Evolutionary conservation across 2,888 invertebrate species (phyloP).

Genomic region (Drosophila siamana): DNA sequence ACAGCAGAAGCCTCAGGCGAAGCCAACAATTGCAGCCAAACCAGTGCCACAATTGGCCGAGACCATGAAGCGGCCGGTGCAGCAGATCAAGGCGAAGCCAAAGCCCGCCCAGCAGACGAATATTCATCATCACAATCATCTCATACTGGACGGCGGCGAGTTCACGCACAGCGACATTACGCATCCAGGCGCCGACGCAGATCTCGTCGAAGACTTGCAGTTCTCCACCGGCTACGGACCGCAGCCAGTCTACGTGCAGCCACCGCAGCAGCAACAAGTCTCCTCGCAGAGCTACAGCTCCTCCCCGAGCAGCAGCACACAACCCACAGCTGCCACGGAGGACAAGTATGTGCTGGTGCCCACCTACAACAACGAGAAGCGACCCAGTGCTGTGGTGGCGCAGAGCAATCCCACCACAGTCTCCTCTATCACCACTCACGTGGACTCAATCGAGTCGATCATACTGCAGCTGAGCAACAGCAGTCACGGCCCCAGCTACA

Average conservation of each 20-base stretch:
- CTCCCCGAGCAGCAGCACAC: slow-evolving; percentile 32
- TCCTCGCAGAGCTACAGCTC: slow-evolving; percentile 86
- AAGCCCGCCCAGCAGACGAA: slow-evolving; percentile 49
- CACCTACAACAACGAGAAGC: slow-evolving; percentile 71
- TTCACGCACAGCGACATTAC: slow-evolving; percentile 87
- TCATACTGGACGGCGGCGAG: slow-evolving; percentile 84
- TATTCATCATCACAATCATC: slow-evolving; percentile 74
- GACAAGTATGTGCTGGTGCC: slow-evolving; percentile 84
- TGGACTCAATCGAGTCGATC: slow-evolving; percentile 87
- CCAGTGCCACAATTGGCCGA: slow-evolving; percentile 60
- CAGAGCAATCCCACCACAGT: slow-evolving; percentile 71
- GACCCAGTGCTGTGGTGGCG: slow-evolving; percentile 19
- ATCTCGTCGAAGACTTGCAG: slow-evolving; percentile 87
- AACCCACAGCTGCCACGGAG: slow-evolving; percentile 65
- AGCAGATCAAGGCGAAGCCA: slow-evolving; percentile 43
- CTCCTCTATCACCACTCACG: slow-evolving; percentile 85
- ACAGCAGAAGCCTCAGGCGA: slow-evolving; percentile 19
- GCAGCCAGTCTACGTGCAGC: slow-evolving; percentile 81
- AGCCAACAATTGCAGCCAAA: slow-evolving; percentile 31
- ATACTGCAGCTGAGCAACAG: slow-evolving; percentile 88
- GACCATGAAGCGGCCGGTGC: slow-evolving; percentile 60
- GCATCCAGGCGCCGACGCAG: slow-evolving; percentile 88
- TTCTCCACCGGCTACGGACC: slow-evolving; percentile 86
- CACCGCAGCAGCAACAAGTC: slow-evolving; percentile 72
- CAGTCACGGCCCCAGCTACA: slow-evolving; percentile 84